phyloP scores from a whole-genome alignment of 2,797 vertebrate species.

The Hephaestus fuliginosus region DNA sequence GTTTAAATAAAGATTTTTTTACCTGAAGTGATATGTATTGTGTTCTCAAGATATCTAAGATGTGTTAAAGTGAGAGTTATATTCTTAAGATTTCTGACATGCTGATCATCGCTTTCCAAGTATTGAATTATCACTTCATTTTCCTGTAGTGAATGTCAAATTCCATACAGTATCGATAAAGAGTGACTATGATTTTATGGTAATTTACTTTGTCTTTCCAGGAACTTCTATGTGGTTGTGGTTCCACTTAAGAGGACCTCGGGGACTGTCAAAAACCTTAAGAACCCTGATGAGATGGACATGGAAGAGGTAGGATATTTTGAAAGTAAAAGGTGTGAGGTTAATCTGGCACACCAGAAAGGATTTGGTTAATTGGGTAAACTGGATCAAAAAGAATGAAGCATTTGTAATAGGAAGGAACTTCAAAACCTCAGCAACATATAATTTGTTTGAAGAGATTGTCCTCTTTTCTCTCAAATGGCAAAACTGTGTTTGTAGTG shows the following conservation, averaged over 20 bases:
- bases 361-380: background rate
- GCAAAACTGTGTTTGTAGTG: constrained; percentile 12
- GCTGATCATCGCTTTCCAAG: background rate
- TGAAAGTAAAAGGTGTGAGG: background rate
- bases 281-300: constrained; percentile 96
- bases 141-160: constrained; percentile 4
- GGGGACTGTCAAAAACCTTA: constrained; percentile 89
- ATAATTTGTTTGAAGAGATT: background rate
- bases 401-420: background rate
- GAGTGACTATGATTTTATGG: background rate
- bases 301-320: constrained; percentile 92
- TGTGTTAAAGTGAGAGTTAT: constrained; percentile 22
- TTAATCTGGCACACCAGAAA: background rate
- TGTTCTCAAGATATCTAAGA: constrained; percentile 14
- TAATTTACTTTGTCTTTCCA: constrained; percentile 64
- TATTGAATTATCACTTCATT: background rate
- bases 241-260: constrained; percentile 91
- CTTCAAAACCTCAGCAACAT: background rate
- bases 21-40: constrained; percentile 11
- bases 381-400: background rate
- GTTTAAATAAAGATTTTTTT: constrained; percentile 3
- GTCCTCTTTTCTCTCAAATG: background rate
- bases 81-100: background rate
- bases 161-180: background rate
- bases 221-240: constrained; percentile 94